Evolutionary conservation across 1,140 invertebrate species (phyloP), one percentile per base, ranked within the genome.

Genomic region (Dermatophagoides farinae): DNA sequence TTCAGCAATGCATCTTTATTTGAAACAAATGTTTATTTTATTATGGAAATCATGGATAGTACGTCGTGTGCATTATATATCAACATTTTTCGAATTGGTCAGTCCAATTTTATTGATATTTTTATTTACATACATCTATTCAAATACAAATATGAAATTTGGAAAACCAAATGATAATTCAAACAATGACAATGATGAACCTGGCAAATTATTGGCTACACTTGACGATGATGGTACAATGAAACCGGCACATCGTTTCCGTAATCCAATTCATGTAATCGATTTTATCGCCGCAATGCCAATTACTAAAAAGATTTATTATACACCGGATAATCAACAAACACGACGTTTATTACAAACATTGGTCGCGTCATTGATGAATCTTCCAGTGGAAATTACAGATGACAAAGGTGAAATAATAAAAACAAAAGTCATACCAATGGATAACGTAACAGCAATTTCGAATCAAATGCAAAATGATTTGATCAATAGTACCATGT

Each of bases 21-120:
- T 16, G 14, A 60, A 43, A 44, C 60, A 61, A 39, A 11, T 61
- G 4, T 16, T 11, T n/a, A 49, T 63, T 39, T 16, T 66, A 9
- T 37, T 66, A 12, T 66, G 65, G 40, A 66, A 66, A 61, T 59
- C 51, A n/a, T 50, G 38, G 4, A 49, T 66, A 10, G 38, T 64
- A 20, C 51, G 64, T 22, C 58, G 60, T 31, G 37, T 61, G 11
- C 64, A 66, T 53, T 66, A 64, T 44, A 59, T 74, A 20, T 54
- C 65, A 6, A 62, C 64, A 6, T 61, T 67, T 39, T 66, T 74
- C 49, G 70, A 71, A 57, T 61, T 67, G 39, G 65, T 72, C 14
- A 47, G 72, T 39, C 66, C 66, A 12, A 11, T 61, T 31, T n/a
- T 57, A 20, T 31, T 61, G 49, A 16, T 54, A 22, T 38, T 55